Percentiles rank a stretch among this genome's conserved stretches.
Conservation (phyloP, 2,113 vertebrate species). For the Anser cygnoides region DNA sequence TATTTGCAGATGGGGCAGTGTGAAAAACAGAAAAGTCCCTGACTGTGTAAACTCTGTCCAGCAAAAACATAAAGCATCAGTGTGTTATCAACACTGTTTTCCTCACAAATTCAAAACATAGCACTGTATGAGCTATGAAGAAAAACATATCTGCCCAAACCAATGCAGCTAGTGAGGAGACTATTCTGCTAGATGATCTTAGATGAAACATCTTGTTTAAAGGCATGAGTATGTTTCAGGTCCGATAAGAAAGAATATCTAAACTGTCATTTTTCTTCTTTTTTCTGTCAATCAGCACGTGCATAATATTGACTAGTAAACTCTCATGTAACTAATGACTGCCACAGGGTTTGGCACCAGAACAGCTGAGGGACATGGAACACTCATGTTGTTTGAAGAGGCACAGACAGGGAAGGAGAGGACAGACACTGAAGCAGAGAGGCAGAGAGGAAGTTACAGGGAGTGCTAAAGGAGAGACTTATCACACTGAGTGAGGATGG, state of each 20-base stretch:
- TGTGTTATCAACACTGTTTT: not conserved
- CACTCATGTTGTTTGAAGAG: not conserved
- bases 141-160: no score
- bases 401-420: not conserved
- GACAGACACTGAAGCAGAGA: not conserved
- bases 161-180: not conserved
- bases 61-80: not conserved
- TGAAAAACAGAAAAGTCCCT: not conserved
- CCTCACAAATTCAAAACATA: not conserved
- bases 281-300: not conserved
- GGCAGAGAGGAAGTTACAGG: not conserved
- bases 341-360: not conserved
- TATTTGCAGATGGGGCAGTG: not conserved
- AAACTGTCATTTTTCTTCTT: not conserved
- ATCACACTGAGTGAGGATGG: not conserved
- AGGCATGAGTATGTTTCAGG: not conserved
- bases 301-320: not conserved
- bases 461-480: not conserved
- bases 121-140: no score
- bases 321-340: not conserved
- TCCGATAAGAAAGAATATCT: not conserved
- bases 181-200: not conserved
- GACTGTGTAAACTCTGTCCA: not conserved
- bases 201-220: slow-evolving; percentile 15
- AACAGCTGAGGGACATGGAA: not conserved